Evolutionary conservation across 2,888 invertebrate species (phyloP).

Genomic region (Trimorus sp.): DNA sequence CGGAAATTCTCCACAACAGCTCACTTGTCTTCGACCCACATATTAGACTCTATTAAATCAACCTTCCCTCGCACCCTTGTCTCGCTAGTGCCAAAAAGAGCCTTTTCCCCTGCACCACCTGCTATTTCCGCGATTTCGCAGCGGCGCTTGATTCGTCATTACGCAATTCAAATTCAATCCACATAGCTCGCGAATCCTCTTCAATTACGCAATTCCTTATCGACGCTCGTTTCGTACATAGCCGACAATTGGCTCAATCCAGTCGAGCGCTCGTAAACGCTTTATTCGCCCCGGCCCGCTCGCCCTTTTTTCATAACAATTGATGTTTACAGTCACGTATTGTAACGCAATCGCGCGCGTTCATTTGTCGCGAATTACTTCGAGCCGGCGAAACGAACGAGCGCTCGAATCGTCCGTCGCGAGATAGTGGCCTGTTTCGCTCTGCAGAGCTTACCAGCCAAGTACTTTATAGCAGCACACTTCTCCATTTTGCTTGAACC

Average conservation of each 20-base stretch:
- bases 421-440: conserved; percentile 58
- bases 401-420: conserved; percentile 49
- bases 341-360: conserved; percentile 53
- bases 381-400: conserved; percentile 50
- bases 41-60: too few relatives aligned
- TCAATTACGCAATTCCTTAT: conserved; percentile 36
- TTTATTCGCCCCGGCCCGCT: conserved; percentile 14
- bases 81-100: too few relatives aligned
- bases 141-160: conserved; percentile 18
- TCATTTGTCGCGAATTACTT: conserved; percentile 58
- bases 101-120: too few relatives aligned
- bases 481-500: conserved; percentile 71
- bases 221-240: conserved; percentile 27
- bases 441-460: conserved; percentile 57
- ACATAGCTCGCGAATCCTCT: conserved; percentile 13
- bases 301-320: conserved; percentile 39
- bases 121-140: neutral
- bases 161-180: conserved; percentile 32
- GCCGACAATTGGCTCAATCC: conserved; percentile 38
- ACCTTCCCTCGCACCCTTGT: too few relatives aligned
- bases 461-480: conserved; percentile 71
- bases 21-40: too few relatives aligned
- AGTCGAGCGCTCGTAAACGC: conserved; percentile 28
- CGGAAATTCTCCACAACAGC: too few relatives aligned
- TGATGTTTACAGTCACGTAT: conserved; percentile 51